phyloP scores from a whole-genome alignment of 2,113 vertebrate species.

The Ammodytes dubius region DNA sequence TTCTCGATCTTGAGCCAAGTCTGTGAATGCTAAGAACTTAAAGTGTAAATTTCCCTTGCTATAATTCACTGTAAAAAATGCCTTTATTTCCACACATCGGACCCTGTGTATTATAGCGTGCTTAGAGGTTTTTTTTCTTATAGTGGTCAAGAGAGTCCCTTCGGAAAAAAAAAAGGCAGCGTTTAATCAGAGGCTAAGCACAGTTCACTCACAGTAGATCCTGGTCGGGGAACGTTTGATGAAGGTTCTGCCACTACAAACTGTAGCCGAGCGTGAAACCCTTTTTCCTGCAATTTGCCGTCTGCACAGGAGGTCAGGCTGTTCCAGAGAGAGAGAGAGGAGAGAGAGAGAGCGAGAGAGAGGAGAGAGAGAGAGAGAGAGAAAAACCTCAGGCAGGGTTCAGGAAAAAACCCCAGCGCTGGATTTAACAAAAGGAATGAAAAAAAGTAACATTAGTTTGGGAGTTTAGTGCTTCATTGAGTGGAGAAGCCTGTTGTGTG shows the following conservation, averaged over 20 bases:
- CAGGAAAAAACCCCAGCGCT: conserved; percentile 47
- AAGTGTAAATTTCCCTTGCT: conserved; percentile 42
- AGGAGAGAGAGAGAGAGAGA: too few species aligned
- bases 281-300: conserved; percentile 81
- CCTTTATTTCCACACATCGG: conserved; percentile 51
- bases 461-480: conserved; percentile 17
- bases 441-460: conserved; percentile 13
- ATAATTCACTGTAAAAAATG: conserved; percentile 50
- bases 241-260: conserved; percentile 74
- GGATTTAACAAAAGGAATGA: conserved; percentile 37
- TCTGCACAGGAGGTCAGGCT: conserved; percentile 67
- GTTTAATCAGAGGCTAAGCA: conserved; percentile 66
- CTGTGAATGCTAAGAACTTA: conserved; percentile 18
- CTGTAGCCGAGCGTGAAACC: conserved; percentile 76
- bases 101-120: conserved; percentile 16
- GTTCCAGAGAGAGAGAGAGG: conserved; percentile 22
- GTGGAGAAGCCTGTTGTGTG: conserved; percentile 16
- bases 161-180: conserved; percentile 34
- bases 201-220: conserved; percentile 55
- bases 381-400: conserved; percentile 36
- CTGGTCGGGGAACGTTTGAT: conserved; percentile 70
- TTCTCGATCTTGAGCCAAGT: conserved; percentile 42
- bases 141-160: conserved; percentile 40
- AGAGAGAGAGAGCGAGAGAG: too few species aligned
- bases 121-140: conserved; percentile 25